Conservation (phyloP, 2,113 vertebrate species). For the Gadus macrocephalus region DNA sequence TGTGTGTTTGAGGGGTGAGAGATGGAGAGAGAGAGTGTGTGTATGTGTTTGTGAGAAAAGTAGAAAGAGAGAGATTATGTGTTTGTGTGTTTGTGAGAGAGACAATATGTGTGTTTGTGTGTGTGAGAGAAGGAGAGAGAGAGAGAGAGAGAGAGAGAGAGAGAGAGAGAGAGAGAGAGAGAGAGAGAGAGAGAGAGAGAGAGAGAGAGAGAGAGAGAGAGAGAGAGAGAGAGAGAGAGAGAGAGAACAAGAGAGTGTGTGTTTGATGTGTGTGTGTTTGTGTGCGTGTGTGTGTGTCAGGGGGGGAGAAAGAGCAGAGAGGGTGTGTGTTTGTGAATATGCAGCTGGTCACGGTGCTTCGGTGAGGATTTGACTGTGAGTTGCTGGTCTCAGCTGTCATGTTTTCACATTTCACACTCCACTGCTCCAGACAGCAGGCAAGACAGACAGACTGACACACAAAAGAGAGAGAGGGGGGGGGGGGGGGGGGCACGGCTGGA, state of each 20-base stretch:
- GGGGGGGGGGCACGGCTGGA: neutral
- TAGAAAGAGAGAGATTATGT: too few relatives aligned
- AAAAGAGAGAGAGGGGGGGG: neutral
- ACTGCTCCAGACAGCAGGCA: conserved; percentile 10
- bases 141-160: too few relatives aligned
- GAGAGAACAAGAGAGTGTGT: neutral
- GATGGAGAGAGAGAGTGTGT: too few relatives aligned
- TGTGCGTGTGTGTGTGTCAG: conserved; percentile 2
- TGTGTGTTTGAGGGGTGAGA: too few relatives aligned
- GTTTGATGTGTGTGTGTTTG: neutral
- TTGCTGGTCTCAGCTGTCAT: conserved; percentile 37
- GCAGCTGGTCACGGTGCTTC: conserved; percentile 6
- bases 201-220: neutral
- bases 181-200: too few relatives aligned
- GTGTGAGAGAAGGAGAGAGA: too few relatives aligned
- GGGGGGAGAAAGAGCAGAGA: neutral
- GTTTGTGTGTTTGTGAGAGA: too few relatives aligned
- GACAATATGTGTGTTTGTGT: too few relatives aligned
- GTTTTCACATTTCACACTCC: conserved; percentile 44
- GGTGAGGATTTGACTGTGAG: neutral
- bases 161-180: too few relatives aligned
- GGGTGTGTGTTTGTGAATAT: conserved; percentile 2
- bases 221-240: neutral
- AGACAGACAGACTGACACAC: conserved; percentile 1
- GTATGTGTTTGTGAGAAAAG: too few relatives aligned